Base-by-base conservation (phyloP, 2,113 vertebrate species). In the Macheiramphus alcinus region DNA sequence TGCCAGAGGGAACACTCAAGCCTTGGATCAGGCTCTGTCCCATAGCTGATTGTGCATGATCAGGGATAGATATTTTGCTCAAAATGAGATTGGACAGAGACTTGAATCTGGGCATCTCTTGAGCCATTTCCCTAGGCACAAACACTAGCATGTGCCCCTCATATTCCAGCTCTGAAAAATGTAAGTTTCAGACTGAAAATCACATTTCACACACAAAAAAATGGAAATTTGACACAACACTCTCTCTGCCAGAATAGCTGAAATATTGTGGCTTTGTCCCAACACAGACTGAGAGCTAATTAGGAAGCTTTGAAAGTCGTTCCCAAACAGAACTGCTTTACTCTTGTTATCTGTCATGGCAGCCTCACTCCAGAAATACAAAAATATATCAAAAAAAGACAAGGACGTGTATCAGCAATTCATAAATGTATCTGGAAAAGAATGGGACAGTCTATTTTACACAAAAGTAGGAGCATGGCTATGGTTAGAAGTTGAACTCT, bases 181-280 rank as follows among this genome's bases (percentile, higher is more conserved):
- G 7, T 38, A 80, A 29, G 67, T 92, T 93, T 90, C n/a, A 50
- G 38, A 55, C 88, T 78, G 59, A 96, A 97, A 96, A 92, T 84
- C 78, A 80, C 78, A 92, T 91, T 94, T 88, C 90, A 90, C 48
- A 80, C 66, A 86, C 43, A 85, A 47, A 95, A 95, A 86, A 86
- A 72, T 48, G 45, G 90, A 93, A 96, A 96, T 93, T 61, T 85
- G 94, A 97, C 93, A 88, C 96, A 94, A 88, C 38, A 32, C 16
- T 36, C 36, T 78, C 32, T 90, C 67, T 92, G 90, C 81, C 85
- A 95, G 80, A 86, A 94, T 88, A 88, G 67, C 34, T 93, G 88
- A 95, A 94, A 96, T 93, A 94, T 14, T 73, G 81, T 96, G 97
- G 92, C 93, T 94, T 93, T 93, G 82, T 94, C 92, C 94, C 96